phyloP scores from a whole-genome alignment of 2,797 vertebrate genomes.

The Petrocephalus schoutedeni region DNA sequence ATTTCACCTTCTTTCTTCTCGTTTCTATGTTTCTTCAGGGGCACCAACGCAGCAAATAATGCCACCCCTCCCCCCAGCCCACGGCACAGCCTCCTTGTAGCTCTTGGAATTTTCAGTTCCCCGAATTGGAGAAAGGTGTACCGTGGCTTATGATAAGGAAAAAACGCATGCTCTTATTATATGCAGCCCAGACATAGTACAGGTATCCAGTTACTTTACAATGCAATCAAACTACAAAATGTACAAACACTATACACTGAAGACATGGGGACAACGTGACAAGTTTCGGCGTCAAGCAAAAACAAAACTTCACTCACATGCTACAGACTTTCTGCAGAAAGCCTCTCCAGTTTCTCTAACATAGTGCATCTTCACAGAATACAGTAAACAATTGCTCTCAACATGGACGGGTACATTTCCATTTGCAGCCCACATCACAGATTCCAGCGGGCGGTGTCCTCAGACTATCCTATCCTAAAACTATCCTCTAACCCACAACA shows the following conservation, averaged over 20 bases:
- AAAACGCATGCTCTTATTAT: no score
- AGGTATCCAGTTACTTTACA: neutral
- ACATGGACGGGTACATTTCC: neutral
- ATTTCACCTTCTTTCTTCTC: neutral
- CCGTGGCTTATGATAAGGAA: no score
- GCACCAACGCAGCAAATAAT: neutral
- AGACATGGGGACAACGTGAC: neutral
- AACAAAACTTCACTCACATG: neutral
- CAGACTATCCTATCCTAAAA: neutral
- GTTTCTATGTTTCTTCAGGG: neutral
- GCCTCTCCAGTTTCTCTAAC: neutral
- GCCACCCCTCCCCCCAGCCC: neutral
- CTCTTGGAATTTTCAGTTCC: no score
- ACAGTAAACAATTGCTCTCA: neutral
- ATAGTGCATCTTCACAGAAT: neutral
- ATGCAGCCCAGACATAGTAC: neutral
- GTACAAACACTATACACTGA: neutral
- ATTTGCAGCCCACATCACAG: neutral
- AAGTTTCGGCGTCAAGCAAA: neutral
- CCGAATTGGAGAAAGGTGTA: no score
- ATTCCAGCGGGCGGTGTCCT: neutral
- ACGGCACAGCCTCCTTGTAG: neutral
- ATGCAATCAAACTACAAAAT: neutral
- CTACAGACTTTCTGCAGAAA: neutral
- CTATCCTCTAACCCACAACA: no score